Base-by-base conservation (phyloP, 1,140 invertebrate species). In the Ceratosolen solmsi region DNA sequence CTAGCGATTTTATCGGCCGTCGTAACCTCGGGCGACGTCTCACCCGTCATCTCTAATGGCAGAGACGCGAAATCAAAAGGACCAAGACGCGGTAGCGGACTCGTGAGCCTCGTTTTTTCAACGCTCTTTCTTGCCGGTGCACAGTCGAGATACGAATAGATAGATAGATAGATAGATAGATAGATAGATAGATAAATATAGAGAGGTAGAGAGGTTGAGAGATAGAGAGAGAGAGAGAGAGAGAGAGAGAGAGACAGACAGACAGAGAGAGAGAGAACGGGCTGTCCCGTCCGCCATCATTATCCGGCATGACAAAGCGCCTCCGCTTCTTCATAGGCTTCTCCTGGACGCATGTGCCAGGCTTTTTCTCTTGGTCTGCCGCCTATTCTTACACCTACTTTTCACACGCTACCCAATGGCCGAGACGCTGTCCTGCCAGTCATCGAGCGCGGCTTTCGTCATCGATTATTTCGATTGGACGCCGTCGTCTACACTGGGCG, bases 271-370 rank as follows among this genome's bases (percentile, higher is more conserved):
- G 36, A 72, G 49, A 30, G 30, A 30, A 49, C 51, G 80, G 82
- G 84, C 85, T 85, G 84, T 84, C 84, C 84, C 82, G 78, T 82
- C 82, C 78, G 84, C 84, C 88, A 86, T 89, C 88, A 89, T 89
- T 89, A 89, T 85, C 85, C 85, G 83, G 87, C 88, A 89, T 89
- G 89, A 89, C 89, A 86, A 84, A 84, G 87, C 88, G 86, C 84
- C 86, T 83, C 82, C 68, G 58, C 38, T 79, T 38, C 33, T 27
- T 51, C 58, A 38, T 71, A 22, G 56, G 70, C 71, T 58, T 51
- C 70, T 58, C 41, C 20, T 74, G 15, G 17, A 49, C 33, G 3
- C 49, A 38, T 30, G 33, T 30, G 0, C 58, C 63, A 46, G 22
- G 15, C 27, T 73, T 72, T 46, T 54, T 80, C 51, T 58, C 76